Evolutionary conservation across 2,797 vertebrate species (phyloP).

Genomic region (Falco novaeseelandiae): DNA sequence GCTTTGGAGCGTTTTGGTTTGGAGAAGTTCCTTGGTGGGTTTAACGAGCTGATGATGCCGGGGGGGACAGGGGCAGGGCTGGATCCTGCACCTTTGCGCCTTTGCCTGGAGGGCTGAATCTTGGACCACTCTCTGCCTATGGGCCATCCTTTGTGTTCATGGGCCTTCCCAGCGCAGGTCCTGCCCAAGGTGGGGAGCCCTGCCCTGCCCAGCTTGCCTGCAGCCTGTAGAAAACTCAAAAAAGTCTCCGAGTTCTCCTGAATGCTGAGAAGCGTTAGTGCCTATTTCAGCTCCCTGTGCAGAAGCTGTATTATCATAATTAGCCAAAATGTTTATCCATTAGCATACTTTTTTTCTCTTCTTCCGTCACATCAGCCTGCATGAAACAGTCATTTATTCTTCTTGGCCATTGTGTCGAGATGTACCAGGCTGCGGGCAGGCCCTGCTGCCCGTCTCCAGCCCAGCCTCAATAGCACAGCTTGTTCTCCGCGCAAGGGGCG

Average conservation of each 20-base stretch:
- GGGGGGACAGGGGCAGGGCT: neutral
- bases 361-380: slow-evolving; percentile 25
- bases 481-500: neutral
- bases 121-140: neutral
- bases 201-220: neutral
- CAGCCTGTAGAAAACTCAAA: neutral
- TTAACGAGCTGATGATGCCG: neutral
- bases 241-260: neutral
- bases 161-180: neutral
- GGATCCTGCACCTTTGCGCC: neutral
- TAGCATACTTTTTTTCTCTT: slow-evolving; percentile 33
- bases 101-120: neutral
- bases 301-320: slow-evolving; percentile 22
- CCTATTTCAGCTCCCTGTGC: slow-evolving; percentile 32
- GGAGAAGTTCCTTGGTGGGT: neutral
- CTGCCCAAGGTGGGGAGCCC: neutral
- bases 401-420: neutral
- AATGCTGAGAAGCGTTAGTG: neutral
- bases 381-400: slow-evolving; percentile 34
- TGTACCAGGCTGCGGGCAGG: neutral
- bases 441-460: neutral
- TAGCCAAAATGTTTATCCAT: slow-evolving; percentile 14
- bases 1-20: neutral
- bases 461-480: neutral
- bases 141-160: neutral